phyloP scores from a whole-genome alignment of 2,797 vertebrate species.

The Crypturellus tataupa region DNA sequence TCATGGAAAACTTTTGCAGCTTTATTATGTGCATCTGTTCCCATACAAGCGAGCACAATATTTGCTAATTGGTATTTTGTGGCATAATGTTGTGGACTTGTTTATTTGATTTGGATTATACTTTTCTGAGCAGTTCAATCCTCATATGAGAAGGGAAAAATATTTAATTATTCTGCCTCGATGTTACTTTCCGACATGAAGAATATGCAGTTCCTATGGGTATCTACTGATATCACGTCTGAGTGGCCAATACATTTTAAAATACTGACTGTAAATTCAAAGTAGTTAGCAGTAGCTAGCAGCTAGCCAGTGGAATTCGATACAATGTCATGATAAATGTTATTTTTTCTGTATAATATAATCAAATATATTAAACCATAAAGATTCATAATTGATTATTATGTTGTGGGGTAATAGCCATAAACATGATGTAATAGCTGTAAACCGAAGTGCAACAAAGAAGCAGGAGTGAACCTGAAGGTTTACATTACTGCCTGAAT shows the following conservation, averaged over 20 bases:
- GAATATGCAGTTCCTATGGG: neutral
- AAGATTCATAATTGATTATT: neutral
- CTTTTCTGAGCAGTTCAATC: neutral
- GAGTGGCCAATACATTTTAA: neutral
- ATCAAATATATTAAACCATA: neutral
- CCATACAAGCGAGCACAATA: neutral
- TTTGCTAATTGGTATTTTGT: neutral
- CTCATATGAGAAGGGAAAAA: neutral
- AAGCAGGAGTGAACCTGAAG: neutral
- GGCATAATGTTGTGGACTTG: neutral
- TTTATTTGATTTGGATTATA: neutral
- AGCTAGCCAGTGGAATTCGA: neutral
- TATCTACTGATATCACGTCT: neutral
- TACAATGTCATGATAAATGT: neutral
- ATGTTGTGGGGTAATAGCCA: neutral
- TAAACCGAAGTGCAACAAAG: constrained; percentile 17
- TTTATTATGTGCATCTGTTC: neutral
- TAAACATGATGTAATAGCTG: neutral
- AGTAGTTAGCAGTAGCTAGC: neutral
- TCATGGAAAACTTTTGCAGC: neutral
- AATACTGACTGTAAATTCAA: constrained; percentile 2
- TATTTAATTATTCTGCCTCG: neutral
- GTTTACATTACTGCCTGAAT: neutral
- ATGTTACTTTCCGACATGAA: neutral
- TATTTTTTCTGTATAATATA: neutral